Conservation (phyloP, 1,140 invertebrate species). For the Drosophila arizonae region DNA sequence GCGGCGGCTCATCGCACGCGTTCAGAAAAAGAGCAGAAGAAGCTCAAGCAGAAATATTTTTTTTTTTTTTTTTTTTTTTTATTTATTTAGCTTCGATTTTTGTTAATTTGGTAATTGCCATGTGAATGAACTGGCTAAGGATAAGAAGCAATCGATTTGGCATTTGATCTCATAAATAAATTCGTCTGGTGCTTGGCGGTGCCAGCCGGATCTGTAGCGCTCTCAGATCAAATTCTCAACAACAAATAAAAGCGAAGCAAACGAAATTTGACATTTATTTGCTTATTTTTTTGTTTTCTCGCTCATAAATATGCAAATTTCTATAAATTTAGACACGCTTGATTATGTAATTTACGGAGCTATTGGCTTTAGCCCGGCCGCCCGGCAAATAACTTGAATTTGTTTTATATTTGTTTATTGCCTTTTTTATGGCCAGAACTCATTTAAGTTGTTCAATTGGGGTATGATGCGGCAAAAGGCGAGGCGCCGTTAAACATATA, state of each 20-base stretch:
- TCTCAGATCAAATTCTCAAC: constrained; percentile 41
- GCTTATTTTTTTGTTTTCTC: constrained; percentile 66
- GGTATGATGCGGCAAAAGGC: too few species aligned
- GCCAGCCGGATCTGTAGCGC: constrained; percentile 70
- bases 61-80: not conserved
- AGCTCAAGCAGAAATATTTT: constrained; percentile 11
- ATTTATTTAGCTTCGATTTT: constrained; percentile 16
- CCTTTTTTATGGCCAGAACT: too few species aligned
- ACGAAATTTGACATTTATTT: constrained; percentile 52
- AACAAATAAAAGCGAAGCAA: not conserved
- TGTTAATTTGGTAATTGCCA: constrained; percentile 53
- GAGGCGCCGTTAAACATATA: too few species aligned
- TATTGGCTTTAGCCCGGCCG: not conserved
- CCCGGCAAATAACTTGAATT: not conserved
- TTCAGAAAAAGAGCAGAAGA: constrained; percentile 6
- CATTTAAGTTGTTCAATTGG: too few species aligned
- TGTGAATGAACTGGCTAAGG: constrained; percentile 77
- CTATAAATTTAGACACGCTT: constrained; percentile 35
- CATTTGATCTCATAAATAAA: constrained; percentile 38
- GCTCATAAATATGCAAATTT: constrained; percentile 78
- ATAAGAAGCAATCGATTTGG: constrained; percentile 38
- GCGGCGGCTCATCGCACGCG: constrained; percentile 57
- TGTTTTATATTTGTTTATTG: too few species aligned
- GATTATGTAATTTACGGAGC: constrained; percentile 69
- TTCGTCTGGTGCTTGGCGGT: constrained; percentile 61